phyloP scores from a whole-genome alignment of 2,797 vertebrate species.

The Tokudaia muenninki region DNA sequence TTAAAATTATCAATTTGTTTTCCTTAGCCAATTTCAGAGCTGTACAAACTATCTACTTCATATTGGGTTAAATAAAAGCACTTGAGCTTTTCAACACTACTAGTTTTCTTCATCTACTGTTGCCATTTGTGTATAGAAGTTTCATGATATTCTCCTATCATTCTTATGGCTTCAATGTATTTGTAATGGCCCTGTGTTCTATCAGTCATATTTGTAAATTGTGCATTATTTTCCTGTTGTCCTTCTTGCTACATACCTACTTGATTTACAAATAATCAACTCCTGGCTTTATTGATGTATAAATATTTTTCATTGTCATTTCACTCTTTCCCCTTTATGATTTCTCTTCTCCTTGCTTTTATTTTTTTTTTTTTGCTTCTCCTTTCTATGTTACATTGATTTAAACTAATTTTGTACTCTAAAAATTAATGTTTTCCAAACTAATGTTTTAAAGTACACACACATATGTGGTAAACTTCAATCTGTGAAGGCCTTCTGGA shows the following conservation, averaged over 20 bases:
- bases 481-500: not conserved
- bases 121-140: not conserved
- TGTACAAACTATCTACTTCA: not conserved
- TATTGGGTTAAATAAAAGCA: not conserved
- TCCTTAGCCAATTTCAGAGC: not conserved
- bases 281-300: not conserved
- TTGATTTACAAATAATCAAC: not conserved
- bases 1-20: not conserved
- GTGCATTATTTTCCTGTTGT: not conserved
- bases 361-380: not conserved
- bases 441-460: not conserved
- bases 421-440: not conserved
- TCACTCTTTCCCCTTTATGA: not conserved
- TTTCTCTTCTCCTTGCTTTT: not conserved
- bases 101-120: not conserved
- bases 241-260: not conserved
- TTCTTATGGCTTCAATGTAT: not conserved
- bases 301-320: not conserved
- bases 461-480: not conserved
- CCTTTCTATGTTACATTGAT: not conserved
- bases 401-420: not conserved
- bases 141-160: not conserved
- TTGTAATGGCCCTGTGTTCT: not conserved
- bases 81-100: not conserved
- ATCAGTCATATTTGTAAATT: not conserved